Conservation (phyloP, 2,113 vertebrate species). For the Melozone crissalis region DNA sequence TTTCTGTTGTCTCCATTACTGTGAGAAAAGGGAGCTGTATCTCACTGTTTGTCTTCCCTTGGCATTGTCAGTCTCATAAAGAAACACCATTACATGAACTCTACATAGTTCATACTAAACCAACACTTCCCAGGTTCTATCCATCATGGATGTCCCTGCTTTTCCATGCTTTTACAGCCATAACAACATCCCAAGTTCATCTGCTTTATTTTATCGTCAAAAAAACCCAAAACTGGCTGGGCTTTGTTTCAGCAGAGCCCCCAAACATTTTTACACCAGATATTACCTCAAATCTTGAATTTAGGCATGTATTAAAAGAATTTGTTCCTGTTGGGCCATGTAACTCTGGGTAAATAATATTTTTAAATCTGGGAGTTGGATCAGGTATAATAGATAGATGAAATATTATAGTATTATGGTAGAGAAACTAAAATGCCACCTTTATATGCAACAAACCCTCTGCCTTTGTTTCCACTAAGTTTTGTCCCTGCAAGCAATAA, state of each 20-base stretch:
- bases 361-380: background rate
- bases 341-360: background rate
- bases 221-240: background rate
- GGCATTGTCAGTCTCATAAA: constrained; percentile 77
- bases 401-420: background rate
- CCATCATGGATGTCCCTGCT: constrained; percentile 51
- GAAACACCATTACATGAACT: constrained; percentile 52
- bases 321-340: background rate
- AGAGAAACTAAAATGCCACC: background rate
- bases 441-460: background rate
- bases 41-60: constrained; percentile 83
- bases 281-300: background rate
- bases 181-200: background rate
- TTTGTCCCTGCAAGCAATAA: background rate
- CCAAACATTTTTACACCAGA: background rate
- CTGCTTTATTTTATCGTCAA: background rate
- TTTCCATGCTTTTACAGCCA: constrained; percentile 45
- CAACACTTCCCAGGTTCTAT: constrained; percentile 20
- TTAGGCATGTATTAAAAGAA: background rate
- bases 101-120: constrained; percentile 35
- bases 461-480: background rate
- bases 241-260: constrained; percentile 2
- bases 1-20: constrained; percentile 82
- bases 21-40: constrained; percentile 76
- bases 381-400: background rate